Conservation (phyloP, 2,888 invertebrate genomes). For the Tetropium fuscum region DNA sequence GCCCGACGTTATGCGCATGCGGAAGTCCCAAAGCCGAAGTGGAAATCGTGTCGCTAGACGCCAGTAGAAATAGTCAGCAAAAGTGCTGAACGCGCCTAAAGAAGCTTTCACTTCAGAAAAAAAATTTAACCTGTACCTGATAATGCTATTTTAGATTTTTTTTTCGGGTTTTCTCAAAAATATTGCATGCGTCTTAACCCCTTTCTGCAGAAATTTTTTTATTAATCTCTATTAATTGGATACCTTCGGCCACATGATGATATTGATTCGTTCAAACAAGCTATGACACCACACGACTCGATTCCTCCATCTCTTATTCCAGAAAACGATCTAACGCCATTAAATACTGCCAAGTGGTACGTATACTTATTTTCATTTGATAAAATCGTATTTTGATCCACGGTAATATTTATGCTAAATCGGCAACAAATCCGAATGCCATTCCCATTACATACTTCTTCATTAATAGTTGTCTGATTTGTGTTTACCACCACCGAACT, state of each 20-base stretch:
- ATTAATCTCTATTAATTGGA: no score
- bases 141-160: no score
- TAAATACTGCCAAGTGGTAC: slow-evolving; percentile 68
- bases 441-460: slow-evolving; percentile 43
- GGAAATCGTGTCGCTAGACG: no score
- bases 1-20: no score
- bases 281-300: slow-evolving; percentile 68
- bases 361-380: slow-evolving; percentile 55
- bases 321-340: slow-evolving; percentile 68
- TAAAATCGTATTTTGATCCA: slow-evolving; percentile 4
- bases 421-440: slow-evolving; percentile 39
- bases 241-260: slow-evolving; percentile 65
- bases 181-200: no score
- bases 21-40: no score
- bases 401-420: slow-evolving; percentile 36
- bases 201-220: no score
- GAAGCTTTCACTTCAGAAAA: no score
- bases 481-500: slow-evolving; percentile 37
- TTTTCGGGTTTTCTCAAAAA: no score
- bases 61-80: no score
- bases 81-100: no score
- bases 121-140: no score
- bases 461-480: slow-evolving; percentile 20
- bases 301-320: slow-evolving; percentile 67
- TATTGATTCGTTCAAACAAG: slow-evolving; percentile 66